Evolutionary conservation across 2,113 vertebrate species (phyloP), one percentile per base, ranked within the genome.

Genomic region (human): DNA sequence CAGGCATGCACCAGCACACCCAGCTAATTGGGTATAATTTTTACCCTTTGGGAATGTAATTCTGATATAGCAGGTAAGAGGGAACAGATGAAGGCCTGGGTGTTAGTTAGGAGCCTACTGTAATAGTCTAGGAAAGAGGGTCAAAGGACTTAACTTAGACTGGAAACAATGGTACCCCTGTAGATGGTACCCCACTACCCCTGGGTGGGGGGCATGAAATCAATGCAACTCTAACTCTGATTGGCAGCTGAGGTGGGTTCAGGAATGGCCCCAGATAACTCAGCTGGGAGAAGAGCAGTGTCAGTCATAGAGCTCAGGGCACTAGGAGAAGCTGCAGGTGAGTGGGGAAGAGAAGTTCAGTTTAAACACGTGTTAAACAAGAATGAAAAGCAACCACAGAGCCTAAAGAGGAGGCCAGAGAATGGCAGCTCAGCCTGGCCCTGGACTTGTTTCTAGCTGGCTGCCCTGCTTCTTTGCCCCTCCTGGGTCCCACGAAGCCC

Each of bases 381-480:
- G n/a, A 86, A 35, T 32, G 35, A 91, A 52, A 50, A 64, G 66
- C 23, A 38, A 20, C 20, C 25, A 13, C 35, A 59, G 84, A 48
- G 61, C 8, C 6, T 27, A 27, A 6, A 43, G 57, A 72, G 55
- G 72, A 59, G 45, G 17, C 3, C 3, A 5, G 13, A 14, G 17
- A 10, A 12, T 1, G 11, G 8, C 20, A 13, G 8, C 6, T 5
- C 1, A n/a, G 25, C 30, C 61, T 22, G 13, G 30, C 20, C 3
- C 27, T 20, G 11, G 59, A 32, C 64, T 88, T 8, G 23, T 50
- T 91, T 72, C 22, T n/a, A 9, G 6, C 0, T 30, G 80, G 40
- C 68, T 78, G 40, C 4, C 23, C 38, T 84, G 40, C 32, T 59
- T n/a, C 83, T 85, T 22, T 35, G 17, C 0, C 2, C 9, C 6